Evolutionary conservation across 2,797 vertebrate genomes (phyloP), one percentile per base, ranked within the genome.

Genomic region (Setipinna tenuifilis): DNA sequence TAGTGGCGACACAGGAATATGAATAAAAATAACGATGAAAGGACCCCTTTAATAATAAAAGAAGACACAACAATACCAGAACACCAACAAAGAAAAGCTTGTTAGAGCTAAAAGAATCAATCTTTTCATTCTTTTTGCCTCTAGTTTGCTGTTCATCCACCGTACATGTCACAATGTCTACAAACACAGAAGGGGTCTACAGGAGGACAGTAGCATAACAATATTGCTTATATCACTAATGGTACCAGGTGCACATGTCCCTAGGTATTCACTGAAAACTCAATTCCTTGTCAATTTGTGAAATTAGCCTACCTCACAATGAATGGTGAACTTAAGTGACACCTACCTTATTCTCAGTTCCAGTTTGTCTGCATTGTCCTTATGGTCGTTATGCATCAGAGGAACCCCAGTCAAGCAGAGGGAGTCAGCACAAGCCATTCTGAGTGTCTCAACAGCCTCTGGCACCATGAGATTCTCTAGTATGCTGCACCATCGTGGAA

Each of bases 381-480:
- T 86, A 84, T 90, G 81, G 83, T 89, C 87, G 0, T 0, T 81
- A 87, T 1, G 86, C 89, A 97, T 88, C 50, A 96, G 48, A 0
- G 25, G 44, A 0, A 89, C 89, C 58, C 95, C 97, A 0, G 94
- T 95, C 0, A 84, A 86, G 71, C 87, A 93, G 80, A 98, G 92
- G 82, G 96, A 94, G 81, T 93, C 88, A 3, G 96, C 96, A 0
- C 96, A 97, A 0, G 95, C 95, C 90, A 95, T 87, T 82, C 97
- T 93, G 85, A 97, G 94, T 81, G 91, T 91, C 90, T 97, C 96
- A 0, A 90, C 92, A 0, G 91, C 87, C 0, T 92, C 41, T 0
- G 94, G 92, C 2, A 0, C 78, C 84, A 95, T 90, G 82, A 94
- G 93, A 19, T 17, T 12, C 90, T 96, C 94, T 89, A 98, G 87